Evolutionary conservation across 2,888 invertebrate genomes (phyloP).

Genomic region (Agriopis aurantiaria): DNA sequence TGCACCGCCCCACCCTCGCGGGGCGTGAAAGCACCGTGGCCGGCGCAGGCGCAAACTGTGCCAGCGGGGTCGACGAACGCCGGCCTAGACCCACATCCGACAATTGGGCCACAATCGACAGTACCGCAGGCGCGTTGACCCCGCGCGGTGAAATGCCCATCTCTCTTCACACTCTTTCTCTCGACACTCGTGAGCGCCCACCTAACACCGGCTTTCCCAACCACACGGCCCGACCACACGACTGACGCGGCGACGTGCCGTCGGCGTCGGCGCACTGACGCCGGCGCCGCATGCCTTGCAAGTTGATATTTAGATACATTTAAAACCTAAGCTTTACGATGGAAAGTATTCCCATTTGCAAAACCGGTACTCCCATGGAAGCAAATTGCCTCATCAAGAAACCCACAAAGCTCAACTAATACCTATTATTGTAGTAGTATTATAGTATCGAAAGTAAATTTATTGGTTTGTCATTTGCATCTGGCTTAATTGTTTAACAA

Average conservation of each 20-base stretch:
- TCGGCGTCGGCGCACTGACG: constrained; percentile 38
- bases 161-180: constrained; percentile 85
- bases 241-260: constrained; percentile 42
- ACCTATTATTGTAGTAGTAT: too few species aligned
- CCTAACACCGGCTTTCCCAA: constrained; percentile 71
- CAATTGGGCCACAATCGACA: constrained; percentile 87
- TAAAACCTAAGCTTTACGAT: constrained; percentile 13
- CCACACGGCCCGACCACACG: constrained; percentile 40
- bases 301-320: constrained; percentile 6
- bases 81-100: constrained; percentile 86
- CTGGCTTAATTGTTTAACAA: too few species aligned
- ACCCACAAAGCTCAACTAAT: too few species aligned
- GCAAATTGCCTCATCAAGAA: too few species aligned
- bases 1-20: constrained; percentile 68
- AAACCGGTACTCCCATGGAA: background rate
- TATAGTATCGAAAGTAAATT: too few species aligned
- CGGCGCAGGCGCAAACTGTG: constrained; percentile 83
- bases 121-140: constrained; percentile 84
- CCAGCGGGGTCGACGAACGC: constrained; percentile 85
- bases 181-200: constrained; percentile 61
- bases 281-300: constrained; percentile 28
- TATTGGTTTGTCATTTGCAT: too few species aligned
- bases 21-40: constrained; percentile 81
- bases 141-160: constrained; percentile 84
- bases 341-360: constrained; percentile 15